Percentiles rank a stretch among this genome's conserved stretches.
phyloP scores from a whole-genome alignment of 2,888 invertebrate genomes.

The Dioctria linearis region DNA sequence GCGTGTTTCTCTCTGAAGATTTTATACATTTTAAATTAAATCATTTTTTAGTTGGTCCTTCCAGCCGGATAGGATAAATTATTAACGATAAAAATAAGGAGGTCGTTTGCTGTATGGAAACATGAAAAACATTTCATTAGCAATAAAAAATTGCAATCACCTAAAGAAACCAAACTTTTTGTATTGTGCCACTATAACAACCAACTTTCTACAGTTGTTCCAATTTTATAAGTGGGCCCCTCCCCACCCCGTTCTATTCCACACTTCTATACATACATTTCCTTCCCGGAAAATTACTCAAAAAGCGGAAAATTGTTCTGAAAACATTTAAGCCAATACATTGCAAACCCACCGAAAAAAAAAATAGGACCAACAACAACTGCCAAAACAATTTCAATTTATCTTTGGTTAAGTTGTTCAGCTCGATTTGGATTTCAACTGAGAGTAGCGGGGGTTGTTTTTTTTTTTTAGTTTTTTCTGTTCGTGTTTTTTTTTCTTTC shows the following conservation, averaged over 20 bases:
- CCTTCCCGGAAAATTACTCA: slow-evolving; percentile 13
- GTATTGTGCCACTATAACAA: too few relatives aligned
- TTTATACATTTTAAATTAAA: too few relatives aligned
- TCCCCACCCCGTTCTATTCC: background rate
- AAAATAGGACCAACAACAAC: slow-evolving; percentile 12
- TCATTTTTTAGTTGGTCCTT: too few relatives aligned
- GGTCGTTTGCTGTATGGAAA: too few relatives aligned
- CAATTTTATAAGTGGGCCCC: background rate
- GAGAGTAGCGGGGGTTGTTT: background rate
- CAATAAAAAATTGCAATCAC: too few relatives aligned
- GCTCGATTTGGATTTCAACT: slow-evolving; percentile 17
- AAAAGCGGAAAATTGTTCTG: slow-evolving; percentile 26
- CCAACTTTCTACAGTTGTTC: background rate
- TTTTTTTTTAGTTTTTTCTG: background rate
- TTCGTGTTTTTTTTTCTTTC: background rate
- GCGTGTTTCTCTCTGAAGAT: too few relatives aligned
- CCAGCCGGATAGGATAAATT: too few relatives aligned
- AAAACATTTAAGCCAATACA: slow-evolving; percentile 29
- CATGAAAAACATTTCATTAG: too few relatives aligned
- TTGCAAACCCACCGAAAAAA: background rate
- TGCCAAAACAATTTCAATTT: slow-evolving; percentile 46
- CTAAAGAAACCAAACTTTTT: too few relatives aligned
- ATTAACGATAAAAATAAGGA: too few relatives aligned
- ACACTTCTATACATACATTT: slow-evolving; percentile 4
- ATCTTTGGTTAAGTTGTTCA: slow-evolving; percentile 43